These are phyloP conservation scores for Cygnus olor DNA, from an alignment of 2,797 vertebrate genomes.

Conservation along the genomic window DNA sequence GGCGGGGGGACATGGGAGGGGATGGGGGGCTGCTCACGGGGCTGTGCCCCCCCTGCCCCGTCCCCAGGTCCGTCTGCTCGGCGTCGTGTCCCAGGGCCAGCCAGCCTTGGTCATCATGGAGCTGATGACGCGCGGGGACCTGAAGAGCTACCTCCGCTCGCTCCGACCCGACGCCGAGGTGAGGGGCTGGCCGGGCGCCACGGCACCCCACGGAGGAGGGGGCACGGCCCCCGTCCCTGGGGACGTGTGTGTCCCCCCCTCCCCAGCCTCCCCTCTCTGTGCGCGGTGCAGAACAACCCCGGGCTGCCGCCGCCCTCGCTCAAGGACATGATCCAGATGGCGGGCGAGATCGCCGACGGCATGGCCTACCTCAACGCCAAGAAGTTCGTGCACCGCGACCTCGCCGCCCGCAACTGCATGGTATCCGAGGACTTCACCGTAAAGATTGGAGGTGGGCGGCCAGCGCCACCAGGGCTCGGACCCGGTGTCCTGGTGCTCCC, in stretches of 20 bases:
- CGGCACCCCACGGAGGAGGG: rapidly evolving
- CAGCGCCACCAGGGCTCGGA: rapidly evolving
- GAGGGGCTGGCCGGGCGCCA: neutral
- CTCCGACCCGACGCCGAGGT: slow-evolving; percentile 81
- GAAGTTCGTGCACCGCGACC: slow-evolving; percentile 84
- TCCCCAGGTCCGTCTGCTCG: slow-evolving; percentile 80
- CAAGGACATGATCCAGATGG: slow-evolving; percentile 83
- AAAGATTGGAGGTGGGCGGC: slow-evolving; percentile 80
- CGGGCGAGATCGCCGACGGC: slow-evolving; percentile 82
- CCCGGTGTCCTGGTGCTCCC: rapidly evolving
- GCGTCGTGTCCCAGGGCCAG: slow-evolving; percentile 83
- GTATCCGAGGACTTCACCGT: slow-evolving; percentile 84
- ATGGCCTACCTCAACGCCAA: slow-evolving; percentile 85
- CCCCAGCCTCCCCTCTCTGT: too few species aligned
- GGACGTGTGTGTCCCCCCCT: rapidly evolving
- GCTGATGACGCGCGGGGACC: slow-evolving; percentile 82
- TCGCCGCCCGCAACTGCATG: slow-evolving; percentile 86
- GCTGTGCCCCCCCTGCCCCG: neutral
- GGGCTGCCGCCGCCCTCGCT: slow-evolving; percentile 71
- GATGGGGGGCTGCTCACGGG: rapidly evolving
- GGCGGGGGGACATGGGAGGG: neutral
- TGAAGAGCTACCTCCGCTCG: slow-evolving; percentile 83
- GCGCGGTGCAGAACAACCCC: slow-evolving; percentile 69
- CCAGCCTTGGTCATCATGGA: slow-evolving; percentile 86
- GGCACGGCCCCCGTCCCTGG: rapidly evolving